Conservation (phyloP, 92 coral and sea anemone species). For the Epizoanthus stellaris region DNA sequence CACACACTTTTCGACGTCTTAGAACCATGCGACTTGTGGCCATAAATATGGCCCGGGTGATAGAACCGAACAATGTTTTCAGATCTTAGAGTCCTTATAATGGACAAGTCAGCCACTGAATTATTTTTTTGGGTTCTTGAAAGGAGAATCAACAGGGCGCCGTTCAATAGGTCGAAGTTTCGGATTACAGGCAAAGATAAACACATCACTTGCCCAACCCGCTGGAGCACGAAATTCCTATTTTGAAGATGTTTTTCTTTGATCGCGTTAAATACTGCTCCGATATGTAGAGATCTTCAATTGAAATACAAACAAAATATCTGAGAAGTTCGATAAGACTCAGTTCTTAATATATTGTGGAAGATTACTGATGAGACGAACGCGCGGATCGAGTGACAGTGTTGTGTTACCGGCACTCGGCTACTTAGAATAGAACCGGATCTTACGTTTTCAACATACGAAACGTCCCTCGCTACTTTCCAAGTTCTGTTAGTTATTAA, state of each 20-base stretch:
- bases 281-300: constrained; percentile 7
- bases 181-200: constrained; percentile 16
- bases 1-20: too few relatives aligned
- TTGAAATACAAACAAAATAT: constrained; percentile 3
- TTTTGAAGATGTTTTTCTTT: background rate
- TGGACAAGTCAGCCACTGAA: constrained; percentile 4
- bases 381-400: too few relatives aligned
- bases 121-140: constrained; percentile 22
- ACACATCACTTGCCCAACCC: constrained; percentile 1
- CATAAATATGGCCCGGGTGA: background rate
- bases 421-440: background rate
- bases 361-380: too few relatives aligned
- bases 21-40: too few relatives aligned
- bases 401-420: background rate
- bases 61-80: constrained; percentile 5
- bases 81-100: constrained; percentile 14
- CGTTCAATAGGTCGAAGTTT: background rate
- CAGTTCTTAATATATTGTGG: too few relatives aligned
- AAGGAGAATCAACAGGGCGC: background rate
- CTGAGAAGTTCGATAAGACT: constrained; percentile 8
- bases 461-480: constrained; percentile 6
- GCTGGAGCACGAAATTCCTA: constrained; percentile 21
- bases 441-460: constrained; percentile 3
- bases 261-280: background rate
- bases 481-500: constrained; percentile 20